Evolutionary conservation across 2,113 vertebrate species (phyloP).

Genomic region (Narcine bancroftii): DNA sequence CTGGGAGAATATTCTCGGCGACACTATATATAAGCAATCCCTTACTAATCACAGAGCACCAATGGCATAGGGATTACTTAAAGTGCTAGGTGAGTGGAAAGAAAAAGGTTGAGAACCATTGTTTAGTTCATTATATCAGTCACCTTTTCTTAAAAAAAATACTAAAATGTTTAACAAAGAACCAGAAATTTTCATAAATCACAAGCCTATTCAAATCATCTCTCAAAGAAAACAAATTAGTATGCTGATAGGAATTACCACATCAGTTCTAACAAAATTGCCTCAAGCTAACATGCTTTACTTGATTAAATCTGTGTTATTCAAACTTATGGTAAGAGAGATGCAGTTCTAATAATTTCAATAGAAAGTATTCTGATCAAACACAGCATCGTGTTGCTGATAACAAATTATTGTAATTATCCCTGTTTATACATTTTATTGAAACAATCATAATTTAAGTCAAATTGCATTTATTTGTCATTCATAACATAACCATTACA

Average conservation of each 20-base stretch:
- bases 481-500: too few relatives aligned
- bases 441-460: too few relatives aligned
- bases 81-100: too few relatives aligned
- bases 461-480: too few relatives aligned
- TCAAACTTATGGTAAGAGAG: not conserved
- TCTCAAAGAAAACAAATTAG: not conserved
- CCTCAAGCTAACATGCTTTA: not conserved
- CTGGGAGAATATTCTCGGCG: too few relatives aligned
- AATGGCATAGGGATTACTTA: too few relatives aligned
- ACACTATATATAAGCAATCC: too few relatives aligned
- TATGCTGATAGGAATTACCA: not conserved
- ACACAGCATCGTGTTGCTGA: not conserved
- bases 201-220: not conserved
- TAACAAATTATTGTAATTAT: not conserved
- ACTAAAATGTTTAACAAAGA: not conserved
- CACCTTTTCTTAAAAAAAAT: not conserved
- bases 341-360: slow-evolving; percentile 7
- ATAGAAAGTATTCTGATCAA: slow-evolving; percentile 8
- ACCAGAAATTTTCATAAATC: not conserved
- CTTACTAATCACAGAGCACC: too few relatives aligned
- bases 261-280: not conserved
- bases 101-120: too few relatives aligned
- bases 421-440: slow-evolving; percentile 13
- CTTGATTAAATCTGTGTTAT: not conserved
- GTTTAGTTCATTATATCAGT: not conserved